These are phyloP conservation scores for Lates calcarifer DNA, from an alignment of 2,113 vertebrate species.

Conservation along the genomic window DNA sequence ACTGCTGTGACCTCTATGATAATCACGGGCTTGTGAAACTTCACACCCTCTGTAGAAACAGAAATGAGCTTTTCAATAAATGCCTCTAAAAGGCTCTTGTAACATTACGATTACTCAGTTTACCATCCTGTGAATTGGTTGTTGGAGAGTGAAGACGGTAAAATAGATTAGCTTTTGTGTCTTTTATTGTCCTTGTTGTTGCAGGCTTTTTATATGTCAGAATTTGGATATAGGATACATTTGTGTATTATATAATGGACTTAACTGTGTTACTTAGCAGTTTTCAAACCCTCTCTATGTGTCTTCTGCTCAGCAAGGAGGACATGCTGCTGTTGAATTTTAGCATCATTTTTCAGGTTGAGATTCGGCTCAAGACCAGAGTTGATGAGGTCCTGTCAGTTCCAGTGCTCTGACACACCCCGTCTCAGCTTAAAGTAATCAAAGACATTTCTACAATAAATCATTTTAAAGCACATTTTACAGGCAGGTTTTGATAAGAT, in stretches of 20 bases:
- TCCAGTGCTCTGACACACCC: neutral
- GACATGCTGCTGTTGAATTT: neutral
- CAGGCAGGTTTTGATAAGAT: neutral
- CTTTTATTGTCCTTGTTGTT: neutral
- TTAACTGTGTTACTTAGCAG: neutral
- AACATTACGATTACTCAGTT: too few relatives aligned
- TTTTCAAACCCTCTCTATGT: neutral
- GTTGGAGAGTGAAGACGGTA: neutral
- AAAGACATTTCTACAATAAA: conserved; percentile 1
- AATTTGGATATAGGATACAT: neutral
- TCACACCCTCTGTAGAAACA: too few relatives aligned
- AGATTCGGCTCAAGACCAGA: conserved; percentile 33
- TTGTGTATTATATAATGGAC: neutral
- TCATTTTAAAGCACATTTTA: conserved; percentile 9
- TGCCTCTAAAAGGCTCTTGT: too few relatives aligned
- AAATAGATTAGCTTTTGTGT: neutral
- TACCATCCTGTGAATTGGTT: too few relatives aligned
- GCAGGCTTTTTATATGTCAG: too few relatives aligned
- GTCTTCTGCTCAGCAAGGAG: conserved; percentile 19
- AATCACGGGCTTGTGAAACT: too few relatives aligned
- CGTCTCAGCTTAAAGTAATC: neutral
- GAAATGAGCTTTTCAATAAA: too few relatives aligned
- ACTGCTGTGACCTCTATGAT: conserved; percentile 1
- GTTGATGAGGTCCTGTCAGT: conserved; percentile 23
- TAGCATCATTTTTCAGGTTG: conserved; percentile 16